A percentile compares a stretch with the other conserved stretches of the same genome.
Evolutionary conservation across 2,888 invertebrate genomes (phyloP).

Genomic region (Eristalis intricaria): DNA sequence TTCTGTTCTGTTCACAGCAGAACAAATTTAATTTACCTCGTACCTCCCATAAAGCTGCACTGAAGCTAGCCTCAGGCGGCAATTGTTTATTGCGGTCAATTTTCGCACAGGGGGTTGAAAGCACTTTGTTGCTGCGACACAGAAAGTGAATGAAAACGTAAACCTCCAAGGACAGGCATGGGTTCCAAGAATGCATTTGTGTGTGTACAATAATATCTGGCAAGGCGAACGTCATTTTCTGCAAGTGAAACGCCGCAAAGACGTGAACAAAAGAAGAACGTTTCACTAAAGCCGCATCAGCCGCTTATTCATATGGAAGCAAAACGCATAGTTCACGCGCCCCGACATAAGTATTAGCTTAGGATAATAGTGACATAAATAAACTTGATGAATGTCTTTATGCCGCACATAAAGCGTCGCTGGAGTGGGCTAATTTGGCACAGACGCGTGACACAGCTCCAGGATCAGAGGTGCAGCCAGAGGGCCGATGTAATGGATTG

Average conservation of each 20-base stretch:
- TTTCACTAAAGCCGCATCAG: neutral
- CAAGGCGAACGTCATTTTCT: neutral
- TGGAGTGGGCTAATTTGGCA: neutral
- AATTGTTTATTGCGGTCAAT: neutral
- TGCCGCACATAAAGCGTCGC: neutral
- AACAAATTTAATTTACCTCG: too few species aligned
- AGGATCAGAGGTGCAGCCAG: conserved; percentile 1
- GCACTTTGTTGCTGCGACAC: neutral
- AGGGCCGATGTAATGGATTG: conserved; percentile 35
- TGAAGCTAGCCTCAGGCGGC: neutral
- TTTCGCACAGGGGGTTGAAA: neutral
- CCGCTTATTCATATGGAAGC: neutral
- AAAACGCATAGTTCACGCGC: neutral
- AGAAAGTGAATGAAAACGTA: neutral
- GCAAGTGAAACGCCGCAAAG: neutral
- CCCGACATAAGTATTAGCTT: neutral
- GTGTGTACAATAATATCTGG: neutral
- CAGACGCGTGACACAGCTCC: conserved; percentile 4
- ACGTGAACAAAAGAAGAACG: neutral
- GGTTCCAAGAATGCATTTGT: neutral
- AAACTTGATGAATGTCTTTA: conserved; percentile 30
- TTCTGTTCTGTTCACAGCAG: too few species aligned
- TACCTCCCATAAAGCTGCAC: too few species aligned
- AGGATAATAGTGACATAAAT: conserved; percentile 43
- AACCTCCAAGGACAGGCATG: neutral